Base-by-base conservation (phyloP, 2,113 vertebrate species). In the Seriola quinqueradiata region DNA sequence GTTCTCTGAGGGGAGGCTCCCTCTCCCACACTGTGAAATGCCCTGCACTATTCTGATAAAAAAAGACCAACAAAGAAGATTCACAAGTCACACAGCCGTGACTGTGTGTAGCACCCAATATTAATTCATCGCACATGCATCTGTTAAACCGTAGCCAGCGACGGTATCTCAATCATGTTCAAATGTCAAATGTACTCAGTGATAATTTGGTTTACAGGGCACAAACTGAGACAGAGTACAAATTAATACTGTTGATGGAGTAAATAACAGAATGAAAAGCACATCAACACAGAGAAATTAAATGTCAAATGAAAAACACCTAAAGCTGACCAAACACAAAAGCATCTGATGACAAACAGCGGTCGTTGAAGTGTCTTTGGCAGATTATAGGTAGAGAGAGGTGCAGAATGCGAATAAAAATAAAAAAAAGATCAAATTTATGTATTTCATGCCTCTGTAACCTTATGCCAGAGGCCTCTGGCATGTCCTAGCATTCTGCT, bases 401-500 rank as follows among this genome's bases (percentile, higher is more conserved):
- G 19, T 8, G 50, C 4, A 21, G 7, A n/a, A 52, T 52, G 7
- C 16, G 19, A 50, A 52, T 42, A 46, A n/a, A 50, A 46, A 46
- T 48, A 17, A 5, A 48, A 17, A 21, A 52, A 19, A 52, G 44
- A 58, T 68, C 50, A 44, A 36, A 59, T 70, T 8, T 48, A 14
- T 68, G 38, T 70, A 57, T 79, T 72, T 36, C 9, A n/a, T 75
- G 77, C 64, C 57, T 70, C 40, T 44, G 46, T 77, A 82, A 87
- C 79, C 82, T 80, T 64, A n/a, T 76, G 66, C 19, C 40, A 80
- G 38, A 79, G 57, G 48, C 86, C 70, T 73, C 36, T 78, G 66
- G 69, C 67, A 52, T 79, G 77, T 79, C 70, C 77, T 50, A 32
- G 67, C 67, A 19, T 81, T 70, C 69, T 75, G n/a, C 70, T 70